A percentile compares a stretch with the other conserved stretches of the same genome.
Evolutionary conservation across 2,113 vertebrate species (phyloP).

Genomic region (Climacteris rufus): DNA sequence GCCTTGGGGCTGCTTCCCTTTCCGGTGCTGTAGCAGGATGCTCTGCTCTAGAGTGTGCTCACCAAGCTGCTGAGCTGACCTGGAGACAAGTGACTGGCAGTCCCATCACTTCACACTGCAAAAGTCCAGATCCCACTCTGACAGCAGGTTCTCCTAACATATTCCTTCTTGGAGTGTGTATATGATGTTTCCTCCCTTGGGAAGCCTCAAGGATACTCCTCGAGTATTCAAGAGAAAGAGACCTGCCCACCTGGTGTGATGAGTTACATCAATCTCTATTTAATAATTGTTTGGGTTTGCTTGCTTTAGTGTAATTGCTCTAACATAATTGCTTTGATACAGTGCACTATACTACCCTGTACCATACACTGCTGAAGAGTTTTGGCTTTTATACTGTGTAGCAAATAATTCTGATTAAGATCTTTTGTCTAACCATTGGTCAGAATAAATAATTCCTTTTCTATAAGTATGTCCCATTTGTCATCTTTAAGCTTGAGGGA

Average conservation of each 20-base stretch:
- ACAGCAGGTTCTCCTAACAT: fast-evolving
- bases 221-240: not conserved
- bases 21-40: not conserved
- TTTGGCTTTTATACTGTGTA: not conserved
- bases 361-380: not conserved
- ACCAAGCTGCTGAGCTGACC: not conserved
- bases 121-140: not conserved
- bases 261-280: not conserved
- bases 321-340: not conserved
- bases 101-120: fast-evolving
- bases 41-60: not conserved
- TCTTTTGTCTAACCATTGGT: not conserved
- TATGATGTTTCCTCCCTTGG: not conserved
- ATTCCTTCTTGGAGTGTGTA: not conserved
- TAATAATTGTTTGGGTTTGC: not conserved
- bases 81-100: not conserved
- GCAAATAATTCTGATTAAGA: not conserved
- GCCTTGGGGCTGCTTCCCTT: not conserved
- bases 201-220: not conserved
- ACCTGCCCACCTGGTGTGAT: not conserved
- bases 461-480: not conserved
- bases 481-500: not conserved
- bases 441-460: not conserved
- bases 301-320: not conserved
- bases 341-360: not conserved